These are phyloP conservation scores for Agonopterix arenella DNA, from an alignment of 2,888 invertebrate species.

Conservation along the genomic window DNA sequence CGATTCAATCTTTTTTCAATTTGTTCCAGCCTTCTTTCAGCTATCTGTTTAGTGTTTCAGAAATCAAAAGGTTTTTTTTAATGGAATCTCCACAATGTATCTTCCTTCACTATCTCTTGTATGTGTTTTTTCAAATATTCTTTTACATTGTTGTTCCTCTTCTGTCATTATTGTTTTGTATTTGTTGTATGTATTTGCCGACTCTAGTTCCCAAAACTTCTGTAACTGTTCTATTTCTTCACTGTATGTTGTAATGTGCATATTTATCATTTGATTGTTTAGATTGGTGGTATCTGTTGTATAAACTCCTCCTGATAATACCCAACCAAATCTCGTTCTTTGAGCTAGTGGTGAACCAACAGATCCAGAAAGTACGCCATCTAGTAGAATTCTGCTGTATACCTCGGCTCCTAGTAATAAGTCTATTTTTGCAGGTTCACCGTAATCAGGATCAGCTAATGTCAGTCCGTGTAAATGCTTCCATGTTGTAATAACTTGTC, in stretches of 20 bases:
- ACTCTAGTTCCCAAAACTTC: no score
- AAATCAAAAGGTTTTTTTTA: background rate
- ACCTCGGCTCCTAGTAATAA: constrained; percentile 13
- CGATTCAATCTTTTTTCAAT: constrained; percentile 4
- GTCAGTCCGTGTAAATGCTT: constrained; percentile 9
- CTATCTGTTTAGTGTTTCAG: constrained; percentile 1
- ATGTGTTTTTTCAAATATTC: no score
- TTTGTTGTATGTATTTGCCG: no score
- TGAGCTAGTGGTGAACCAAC: constrained; percentile 9
- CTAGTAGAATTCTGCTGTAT: constrained; percentile 11
- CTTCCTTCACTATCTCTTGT: no score
- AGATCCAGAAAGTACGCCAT: constrained; percentile 8
- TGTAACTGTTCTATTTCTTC: no score
- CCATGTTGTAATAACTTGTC: constrained; percentile 1
- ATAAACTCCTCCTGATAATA: constrained; percentile 2
- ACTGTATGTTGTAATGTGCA: background rate
- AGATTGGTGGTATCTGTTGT: background rate
- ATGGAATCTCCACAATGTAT: no score
- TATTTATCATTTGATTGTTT: background rate
- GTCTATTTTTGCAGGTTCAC: constrained; percentile 11
- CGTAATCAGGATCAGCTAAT: constrained; percentile 12
- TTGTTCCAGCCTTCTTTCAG: constrained; percentile 1
- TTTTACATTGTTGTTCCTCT: no score
- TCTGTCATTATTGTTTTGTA: no score
- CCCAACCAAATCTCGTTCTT: constrained; percentile 7